Conservation (phyloP, 2,888 invertebrate genomes). For the Cynaeus angustus region DNA sequence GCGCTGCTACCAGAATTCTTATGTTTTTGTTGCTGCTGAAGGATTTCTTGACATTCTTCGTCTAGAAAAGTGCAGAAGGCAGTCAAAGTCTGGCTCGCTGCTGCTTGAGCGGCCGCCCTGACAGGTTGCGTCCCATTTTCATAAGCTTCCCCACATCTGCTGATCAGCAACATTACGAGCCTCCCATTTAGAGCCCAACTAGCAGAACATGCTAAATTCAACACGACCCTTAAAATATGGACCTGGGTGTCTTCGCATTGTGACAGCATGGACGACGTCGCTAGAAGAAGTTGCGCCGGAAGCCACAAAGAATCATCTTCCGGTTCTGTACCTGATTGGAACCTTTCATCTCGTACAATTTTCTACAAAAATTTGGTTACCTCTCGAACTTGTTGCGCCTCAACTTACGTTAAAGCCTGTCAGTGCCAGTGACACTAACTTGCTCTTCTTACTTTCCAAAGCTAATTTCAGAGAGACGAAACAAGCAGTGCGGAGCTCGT, state of each 20-base stretch:
- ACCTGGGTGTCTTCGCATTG: slow-evolving; percentile 91
- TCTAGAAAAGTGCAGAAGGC: slow-evolving; percentile 91
- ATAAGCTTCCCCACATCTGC: slow-evolving; percentile 88
- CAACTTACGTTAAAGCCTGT: slow-evolving; percentile 88
- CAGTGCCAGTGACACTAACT: slow-evolving; percentile 87
- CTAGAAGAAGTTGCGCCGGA: slow-evolving; percentile 91
- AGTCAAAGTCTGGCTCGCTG: slow-evolving; percentile 90
- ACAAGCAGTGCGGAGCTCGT: slow-evolving; percentile 89
- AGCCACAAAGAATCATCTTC: slow-evolving; percentile 95
- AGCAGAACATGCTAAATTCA: slow-evolving; percentile 91
- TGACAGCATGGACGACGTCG: slow-evolving; percentile 86
- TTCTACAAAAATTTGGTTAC: slow-evolving; percentile 74
- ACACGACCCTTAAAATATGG: slow-evolving; percentile 81
- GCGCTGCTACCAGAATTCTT: slow-evolving; percentile 73
- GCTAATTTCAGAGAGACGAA: slow-evolving; percentile 89
- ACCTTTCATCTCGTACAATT: slow-evolving; percentile 92
- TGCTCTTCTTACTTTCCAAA: slow-evolving; percentile 89
- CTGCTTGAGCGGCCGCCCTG: slow-evolving; percentile 90
- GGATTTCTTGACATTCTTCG: slow-evolving; percentile 84
- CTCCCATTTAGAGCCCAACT: slow-evolving; percentile 93
- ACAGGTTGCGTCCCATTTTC: slow-evolving; percentile 86
- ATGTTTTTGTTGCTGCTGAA: slow-evolving; percentile 73
- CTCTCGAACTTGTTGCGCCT: slow-evolving; percentile 22
- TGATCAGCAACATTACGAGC: slow-evolving; percentile 89
- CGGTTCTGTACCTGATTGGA: slow-evolving; percentile 91